Conservation (phyloP, 35 echinoderm and acorn worm genomes). For the Eucidaris tribuloides region DNA sequence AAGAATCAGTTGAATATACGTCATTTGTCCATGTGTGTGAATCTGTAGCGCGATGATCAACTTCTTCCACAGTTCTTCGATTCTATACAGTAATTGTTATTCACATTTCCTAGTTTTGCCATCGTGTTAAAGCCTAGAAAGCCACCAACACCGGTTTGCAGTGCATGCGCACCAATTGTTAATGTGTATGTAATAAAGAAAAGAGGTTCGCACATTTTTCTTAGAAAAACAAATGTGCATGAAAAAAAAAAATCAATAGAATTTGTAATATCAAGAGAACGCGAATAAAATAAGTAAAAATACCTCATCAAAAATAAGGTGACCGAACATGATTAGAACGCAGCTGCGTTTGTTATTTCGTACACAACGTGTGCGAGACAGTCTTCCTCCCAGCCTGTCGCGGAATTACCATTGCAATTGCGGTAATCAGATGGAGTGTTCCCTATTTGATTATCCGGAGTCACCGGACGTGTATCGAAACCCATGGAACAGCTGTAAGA, state of each 20-base stretch:
- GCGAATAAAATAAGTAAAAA: background rate
- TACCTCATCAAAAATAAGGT: background rate
- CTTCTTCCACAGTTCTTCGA: too few relatives aligned
- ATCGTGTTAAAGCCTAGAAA: too few relatives aligned
- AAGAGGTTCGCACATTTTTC: background rate
- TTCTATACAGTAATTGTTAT: too few relatives aligned
- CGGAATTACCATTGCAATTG: background rate
- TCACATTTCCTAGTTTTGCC: too few relatives aligned
- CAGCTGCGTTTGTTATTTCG: background rate
- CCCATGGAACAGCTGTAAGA: background rate
- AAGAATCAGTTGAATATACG: background rate
- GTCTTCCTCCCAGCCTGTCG: slow-evolving; percentile 33
- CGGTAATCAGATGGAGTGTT: background rate
- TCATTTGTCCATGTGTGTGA: too few relatives aligned
- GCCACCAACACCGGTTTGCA: too few relatives aligned
- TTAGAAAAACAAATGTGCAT: background rate
- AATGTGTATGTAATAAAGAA: too few relatives aligned
- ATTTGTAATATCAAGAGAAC: background rate
- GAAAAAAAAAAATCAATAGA: background rate
- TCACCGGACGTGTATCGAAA: background rate
- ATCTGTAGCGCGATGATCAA: too few relatives aligned
- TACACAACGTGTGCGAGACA: slow-evolving; percentile 2
- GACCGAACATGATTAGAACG: slow-evolving; percentile 31
- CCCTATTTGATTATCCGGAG: background rate
- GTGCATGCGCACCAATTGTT: too few relatives aligned